Evolutionary conservation across 2,113 vertebrate species (phyloP), one percentile per base, ranked within the genome.

Genomic region (Xenopus laevis): DNA sequence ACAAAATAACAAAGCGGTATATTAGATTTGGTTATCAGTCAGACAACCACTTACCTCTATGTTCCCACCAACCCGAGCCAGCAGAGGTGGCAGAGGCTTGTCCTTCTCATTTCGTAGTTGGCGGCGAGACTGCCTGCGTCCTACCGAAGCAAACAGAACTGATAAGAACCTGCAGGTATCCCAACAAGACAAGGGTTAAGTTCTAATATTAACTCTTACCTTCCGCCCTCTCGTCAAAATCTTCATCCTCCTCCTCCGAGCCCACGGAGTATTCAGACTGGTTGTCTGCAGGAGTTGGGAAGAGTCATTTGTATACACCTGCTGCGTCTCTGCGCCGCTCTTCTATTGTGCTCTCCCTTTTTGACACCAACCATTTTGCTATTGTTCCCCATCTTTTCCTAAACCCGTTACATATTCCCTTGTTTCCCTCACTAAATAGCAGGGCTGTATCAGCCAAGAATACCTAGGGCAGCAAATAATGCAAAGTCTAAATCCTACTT

Each of bases 221-320:
- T 90, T 97, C 95, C 18, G 95, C 92, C 80, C 95, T 88, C 77
- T 97, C 95, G 20, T 96, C 95, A 69, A 97, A 97, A 86, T 97
- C 95, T 81, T 97, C 95, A 10, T 97, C 95, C 79, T 97, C 95
- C 61, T 97, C 95, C 86, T 97, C 95, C 0, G 95, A 97, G 27
- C 95, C 95, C 83, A 95, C 95, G 0, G 95, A 97, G 72, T 97
- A 96, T 79, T 97, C 95, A n/a, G 95, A 97, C 83, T 97, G 95
- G 91, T 97, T 97, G 84, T 97, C 95, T 90, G 92, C 63, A n/a
- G 30, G 45, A 47, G 11, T 55, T 27, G 23, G 20, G 44, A 52
- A 4, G 7, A 20, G 50, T 45, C 13, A 47, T 71, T 10, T 62
- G 15, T 27, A 27, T 4, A 27, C 23, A 27, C 23, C 15, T 3